Percentiles rank a stretch among this genome's conserved stretches.
Evolutionary conservation across 2,113 vertebrate genomes (phyloP).

Genomic region (Maccullochella peelii): DNA sequence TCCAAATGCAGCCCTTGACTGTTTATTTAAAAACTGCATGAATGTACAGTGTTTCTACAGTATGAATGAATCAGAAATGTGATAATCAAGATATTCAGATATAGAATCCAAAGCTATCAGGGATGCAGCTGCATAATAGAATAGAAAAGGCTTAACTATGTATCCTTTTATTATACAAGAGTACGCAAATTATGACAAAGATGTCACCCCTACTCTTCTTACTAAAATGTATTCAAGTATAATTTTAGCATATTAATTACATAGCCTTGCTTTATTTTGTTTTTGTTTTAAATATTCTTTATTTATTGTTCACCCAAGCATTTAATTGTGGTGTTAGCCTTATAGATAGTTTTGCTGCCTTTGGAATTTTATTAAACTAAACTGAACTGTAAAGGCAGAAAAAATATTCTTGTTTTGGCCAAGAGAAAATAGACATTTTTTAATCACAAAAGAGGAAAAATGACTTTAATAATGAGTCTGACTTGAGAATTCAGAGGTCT

Average conservation of each 20-base stretch:
- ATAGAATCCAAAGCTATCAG: constrained; percentile 77
- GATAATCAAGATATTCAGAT: constrained; percentile 67
- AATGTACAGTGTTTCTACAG: constrained; percentile 77
- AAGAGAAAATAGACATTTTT: constrained; percentile 10
- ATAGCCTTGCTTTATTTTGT: constrained; percentile 60
- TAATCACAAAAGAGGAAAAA: constrained; percentile 27
- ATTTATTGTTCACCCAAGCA: constrained; percentile 80
- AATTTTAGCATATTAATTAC: constrained; percentile 67
- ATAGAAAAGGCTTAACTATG: constrained; percentile 55
- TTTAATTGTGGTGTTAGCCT: constrained; percentile 61
- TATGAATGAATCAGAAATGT: constrained; percentile 68
- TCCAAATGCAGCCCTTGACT: constrained; percentile 29
- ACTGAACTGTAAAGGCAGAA: constrained; percentile 39
- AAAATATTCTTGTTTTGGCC: not conserved
- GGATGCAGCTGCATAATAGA: constrained; percentile 69
- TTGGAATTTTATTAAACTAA: constrained; percentile 31
- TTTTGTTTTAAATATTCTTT: constrained; percentile 56
- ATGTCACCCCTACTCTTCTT: constrained; percentile 57
- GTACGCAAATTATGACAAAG: constrained; percentile 46
- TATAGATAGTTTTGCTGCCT: constrained; percentile 64
- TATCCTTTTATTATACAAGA: constrained; percentile 63
- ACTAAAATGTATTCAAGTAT: constrained; percentile 64
- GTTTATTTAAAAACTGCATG: constrained; percentile 71
- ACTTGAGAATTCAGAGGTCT: constrained; percentile 23
- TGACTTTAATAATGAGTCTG: not conserved